A percentile compares a stretch with the other conserved stretches of the same genome.
These are phyloP conservation scores for Gonioctena quinquepunctata DNA, from an alignment of 1,140 invertebrate genomes.

Conservation along the genomic window DNA sequence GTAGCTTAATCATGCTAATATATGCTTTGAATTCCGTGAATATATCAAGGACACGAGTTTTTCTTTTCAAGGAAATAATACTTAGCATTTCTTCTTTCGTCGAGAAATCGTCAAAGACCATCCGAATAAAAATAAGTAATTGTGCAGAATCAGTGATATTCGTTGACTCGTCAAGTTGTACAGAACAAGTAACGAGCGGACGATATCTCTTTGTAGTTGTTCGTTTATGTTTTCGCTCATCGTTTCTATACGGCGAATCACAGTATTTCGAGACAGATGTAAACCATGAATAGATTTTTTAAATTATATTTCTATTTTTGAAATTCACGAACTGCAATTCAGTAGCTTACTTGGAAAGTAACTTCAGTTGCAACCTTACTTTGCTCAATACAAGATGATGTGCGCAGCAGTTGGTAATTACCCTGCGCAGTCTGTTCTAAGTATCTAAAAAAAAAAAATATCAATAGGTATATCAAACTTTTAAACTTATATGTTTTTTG, in stretches of 20 bases:
- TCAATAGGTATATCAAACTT: too few relatives aligned
- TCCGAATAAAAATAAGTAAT: slow-evolving; percentile 44
- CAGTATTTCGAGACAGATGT: slow-evolving; percentile 12
- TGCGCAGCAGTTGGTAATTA: too few relatives aligned
- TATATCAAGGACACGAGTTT: slow-evolving; percentile 46
- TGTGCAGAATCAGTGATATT: slow-evolving; percentile 25
- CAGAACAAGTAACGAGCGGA: slow-evolving; percentile 32
- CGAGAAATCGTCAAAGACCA: slow-evolving; percentile 48
- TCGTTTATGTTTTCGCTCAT: slow-evolving; percentile 35
- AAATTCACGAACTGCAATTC: slow-evolving; percentile 36
- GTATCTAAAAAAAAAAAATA: too few relatives aligned
- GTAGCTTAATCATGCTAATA: slow-evolving; percentile 19
- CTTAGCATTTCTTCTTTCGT: slow-evolving; percentile 47
- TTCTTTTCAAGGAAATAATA: slow-evolving; percentile 47
- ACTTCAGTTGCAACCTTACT: slow-evolving; percentile 36
- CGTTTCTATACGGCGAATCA: slow-evolving; percentile 32
- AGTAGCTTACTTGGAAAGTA: slow-evolving; percentile 44
- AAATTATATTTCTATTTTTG: slow-evolving; percentile 37
- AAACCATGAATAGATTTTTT: slow-evolving; percentile 24
- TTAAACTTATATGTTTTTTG: too few relatives aligned
- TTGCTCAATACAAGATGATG: slow-evolving; percentile 29
- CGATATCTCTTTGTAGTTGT: slow-evolving; percentile 36
- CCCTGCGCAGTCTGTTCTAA: too few relatives aligned
- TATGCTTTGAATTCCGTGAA: slow-evolving; percentile 44
- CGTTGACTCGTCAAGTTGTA: slow-evolving; percentile 42